Percentiles rank a stretch among this genome's conserved stretches.
phyloP scores from a whole-genome alignment of 2,113 vertebrate species.

The Carollia perspicillata region DNA sequence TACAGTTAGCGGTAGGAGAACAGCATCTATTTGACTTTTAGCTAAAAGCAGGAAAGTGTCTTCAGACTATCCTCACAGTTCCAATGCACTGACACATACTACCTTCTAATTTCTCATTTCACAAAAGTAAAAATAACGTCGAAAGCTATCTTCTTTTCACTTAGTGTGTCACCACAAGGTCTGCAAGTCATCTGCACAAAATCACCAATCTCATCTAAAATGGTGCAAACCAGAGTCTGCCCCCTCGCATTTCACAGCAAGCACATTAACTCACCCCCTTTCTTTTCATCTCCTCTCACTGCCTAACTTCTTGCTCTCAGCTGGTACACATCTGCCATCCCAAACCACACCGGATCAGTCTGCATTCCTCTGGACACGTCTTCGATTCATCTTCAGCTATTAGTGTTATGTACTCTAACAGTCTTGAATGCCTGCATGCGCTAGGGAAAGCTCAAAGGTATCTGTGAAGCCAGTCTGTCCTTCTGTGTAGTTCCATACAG shows the following conservation, averaged over 20 bases:
- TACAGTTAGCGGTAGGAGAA: background rate
- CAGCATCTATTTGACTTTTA: background rate
- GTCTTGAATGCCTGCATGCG: background rate
- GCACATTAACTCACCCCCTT: background rate
- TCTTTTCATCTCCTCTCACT: background rate
- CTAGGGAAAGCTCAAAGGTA: background rate
- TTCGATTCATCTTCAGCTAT: background rate
- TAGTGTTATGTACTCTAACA: background rate
- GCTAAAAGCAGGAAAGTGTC: background rate
- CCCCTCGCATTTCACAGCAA: background rate
- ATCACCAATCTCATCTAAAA: background rate
- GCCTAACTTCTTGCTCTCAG: background rate
- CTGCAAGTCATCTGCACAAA: background rate
- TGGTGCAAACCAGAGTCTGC: background rate
- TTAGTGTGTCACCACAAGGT: background rate
- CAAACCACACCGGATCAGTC: background rate
- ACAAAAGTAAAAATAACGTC: constrained; percentile 18
- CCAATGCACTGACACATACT: background rate
- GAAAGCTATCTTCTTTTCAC: background rate
- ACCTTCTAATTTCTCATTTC: background rate
- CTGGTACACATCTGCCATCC: background rate
- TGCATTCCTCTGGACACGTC: background rate
- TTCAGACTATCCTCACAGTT: background rate
- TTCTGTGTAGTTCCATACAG: background rate
- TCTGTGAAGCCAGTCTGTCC: background rate